These are phyloP conservation scores for Lycophotia porphyrea DNA, from an alignment of 2,888 invertebrate genomes.

Conservation along the genomic window DNA sequence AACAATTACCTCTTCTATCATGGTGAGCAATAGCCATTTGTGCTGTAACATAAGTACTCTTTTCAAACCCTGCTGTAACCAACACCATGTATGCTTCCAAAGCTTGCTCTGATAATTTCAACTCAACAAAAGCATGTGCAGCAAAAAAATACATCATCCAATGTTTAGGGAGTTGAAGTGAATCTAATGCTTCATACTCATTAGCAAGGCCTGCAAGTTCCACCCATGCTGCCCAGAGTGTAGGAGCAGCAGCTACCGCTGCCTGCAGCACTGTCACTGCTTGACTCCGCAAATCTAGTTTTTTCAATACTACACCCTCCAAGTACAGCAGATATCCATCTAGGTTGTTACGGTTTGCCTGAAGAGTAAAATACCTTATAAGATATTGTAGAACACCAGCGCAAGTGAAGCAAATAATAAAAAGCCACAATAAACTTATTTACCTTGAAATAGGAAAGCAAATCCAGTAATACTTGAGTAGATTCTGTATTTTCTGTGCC, in stretches of 20 bases:
- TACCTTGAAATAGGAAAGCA: conserved; percentile 87
- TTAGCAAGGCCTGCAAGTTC: conserved; percentile 96
- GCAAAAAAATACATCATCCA: conserved; percentile 99
- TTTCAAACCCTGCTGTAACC: conserved; percentile 94
- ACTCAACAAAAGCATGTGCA: conserved; percentile 96
- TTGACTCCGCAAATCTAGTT: conserved; percentile 94
- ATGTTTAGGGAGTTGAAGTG: conserved; percentile 94
- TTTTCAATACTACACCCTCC: conserved; percentile 97
- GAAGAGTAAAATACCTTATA: conserved; percentile 59
- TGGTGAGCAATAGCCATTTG: conserved; percentile 98
- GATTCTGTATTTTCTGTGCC: conserved; percentile 84
- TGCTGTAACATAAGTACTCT: conserved; percentile 96
- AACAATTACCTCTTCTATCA: conserved; percentile 94
- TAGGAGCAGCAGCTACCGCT: conserved; percentile 94
- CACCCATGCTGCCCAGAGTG: conserved; percentile 98
- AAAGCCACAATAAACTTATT: conserved; percentile 7
- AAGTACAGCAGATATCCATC: conserved; percentile 97
- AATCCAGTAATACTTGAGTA: conserved; percentile 84
- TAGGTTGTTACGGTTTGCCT: conserved; percentile 91
- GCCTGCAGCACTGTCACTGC: conserved; percentile 95
- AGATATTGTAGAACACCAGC: not conserved
- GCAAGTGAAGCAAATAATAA: not conserved
- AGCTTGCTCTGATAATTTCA: conserved; percentile 97
- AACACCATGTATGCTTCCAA: conserved; percentile 95
- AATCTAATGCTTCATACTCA: conserved; percentile 94